Percentiles rank a stretch among this genome's conserved stretches.
Conservation (phyloP, 2,113 vertebrate species). For the Anser brachyrhynchus region DNA sequence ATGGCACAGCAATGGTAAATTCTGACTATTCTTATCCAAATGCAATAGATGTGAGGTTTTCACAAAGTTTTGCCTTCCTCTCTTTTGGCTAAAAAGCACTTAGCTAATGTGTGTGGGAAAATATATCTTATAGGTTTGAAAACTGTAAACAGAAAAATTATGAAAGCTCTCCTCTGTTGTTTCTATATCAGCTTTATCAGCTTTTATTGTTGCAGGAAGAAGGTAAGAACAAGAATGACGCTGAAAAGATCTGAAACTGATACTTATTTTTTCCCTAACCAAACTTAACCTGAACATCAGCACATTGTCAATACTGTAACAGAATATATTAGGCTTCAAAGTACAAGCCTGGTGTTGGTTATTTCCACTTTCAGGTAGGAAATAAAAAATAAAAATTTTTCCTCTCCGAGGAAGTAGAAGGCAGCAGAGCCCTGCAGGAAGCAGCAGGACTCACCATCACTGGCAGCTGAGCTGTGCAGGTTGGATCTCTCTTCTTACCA, state of each 20-base stretch:
- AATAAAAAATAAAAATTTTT: neutral
- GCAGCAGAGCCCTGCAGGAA: neutral
- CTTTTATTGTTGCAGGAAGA: neutral
- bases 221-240: neutral
- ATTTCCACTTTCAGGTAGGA: neutral
- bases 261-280: neutral
- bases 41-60: neutral
- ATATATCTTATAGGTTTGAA: neutral
- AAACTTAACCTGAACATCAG: neutral
- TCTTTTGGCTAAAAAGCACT: neutral
- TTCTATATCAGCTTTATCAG: neutral
- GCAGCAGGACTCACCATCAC: neutral
- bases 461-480: neutral
- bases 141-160: neutral
- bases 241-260: neutral
- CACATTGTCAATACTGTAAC: neutral
- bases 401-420: rapidly evolving
- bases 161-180: neutral
- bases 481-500: neutral
- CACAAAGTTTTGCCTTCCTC: neutral
- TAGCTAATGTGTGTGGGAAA: neutral
- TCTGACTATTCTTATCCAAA: neutral
- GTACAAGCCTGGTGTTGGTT: neutral
- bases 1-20: neutral
- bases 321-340: neutral